Evolutionary conservation across 2,797 vertebrate genomes (phyloP).

Genomic region (Lycodopsis pacificus): DNA sequence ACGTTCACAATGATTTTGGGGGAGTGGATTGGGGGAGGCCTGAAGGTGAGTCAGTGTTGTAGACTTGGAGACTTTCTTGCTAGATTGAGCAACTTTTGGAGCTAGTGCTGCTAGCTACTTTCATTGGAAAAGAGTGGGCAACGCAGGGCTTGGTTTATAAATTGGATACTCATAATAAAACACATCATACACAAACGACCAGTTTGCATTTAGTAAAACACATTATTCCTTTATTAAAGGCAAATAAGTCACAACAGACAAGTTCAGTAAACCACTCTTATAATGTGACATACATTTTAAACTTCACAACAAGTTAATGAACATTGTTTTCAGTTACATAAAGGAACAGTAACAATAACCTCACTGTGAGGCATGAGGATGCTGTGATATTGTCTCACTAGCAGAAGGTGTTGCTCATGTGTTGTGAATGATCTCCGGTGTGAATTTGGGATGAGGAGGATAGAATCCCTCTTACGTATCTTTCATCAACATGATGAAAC

Average conservation of each 20-base stretch:
- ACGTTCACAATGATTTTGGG: too few species aligned
- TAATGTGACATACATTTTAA: neutral
- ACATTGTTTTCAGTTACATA: neutral
- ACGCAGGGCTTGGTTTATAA: neutral
- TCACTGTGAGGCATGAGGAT: conserved; percentile 7
- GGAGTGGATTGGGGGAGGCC: too few species aligned
- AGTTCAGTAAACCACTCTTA: neutral
- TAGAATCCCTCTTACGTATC: conserved; percentile 6
- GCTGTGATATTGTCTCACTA: neutral
- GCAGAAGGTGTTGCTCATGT: neutral
- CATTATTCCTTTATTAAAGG: conserved; percentile 32
- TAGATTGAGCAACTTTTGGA: neutral
- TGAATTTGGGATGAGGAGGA: neutral
- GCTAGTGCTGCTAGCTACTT: neutral
- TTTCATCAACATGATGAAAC: conserved; percentile 37
- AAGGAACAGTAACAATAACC: neutral
- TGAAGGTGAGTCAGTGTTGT: too few species aligned
- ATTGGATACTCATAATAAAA: neutral
- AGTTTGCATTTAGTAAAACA: conserved; percentile 1
- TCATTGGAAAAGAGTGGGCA: neutral
- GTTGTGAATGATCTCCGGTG: neutral
- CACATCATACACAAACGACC: neutral
- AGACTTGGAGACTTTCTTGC: too few species aligned
- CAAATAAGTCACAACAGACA: neutral
- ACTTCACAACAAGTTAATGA: conserved; percentile 2